phyloP scores from a whole-genome alignment of 2,113 vertebrate species.

The Propithecus coquereli region DNA sequence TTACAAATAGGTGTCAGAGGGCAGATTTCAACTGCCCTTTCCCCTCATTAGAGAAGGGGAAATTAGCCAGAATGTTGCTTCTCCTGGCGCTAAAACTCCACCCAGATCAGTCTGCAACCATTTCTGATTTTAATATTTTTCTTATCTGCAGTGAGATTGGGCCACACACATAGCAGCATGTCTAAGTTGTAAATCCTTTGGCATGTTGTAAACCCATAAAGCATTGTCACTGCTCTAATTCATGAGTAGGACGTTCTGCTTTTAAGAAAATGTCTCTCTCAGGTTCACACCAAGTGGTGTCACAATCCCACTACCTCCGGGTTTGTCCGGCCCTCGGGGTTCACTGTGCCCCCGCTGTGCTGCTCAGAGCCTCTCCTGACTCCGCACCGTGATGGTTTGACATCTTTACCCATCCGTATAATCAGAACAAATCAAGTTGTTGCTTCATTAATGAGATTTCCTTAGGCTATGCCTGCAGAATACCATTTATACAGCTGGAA shows the following conservation, averaged over 20 bases:
- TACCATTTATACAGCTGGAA: not conserved
- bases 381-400: not conserved
- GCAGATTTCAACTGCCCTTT: not conserved
- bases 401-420: not conserved
- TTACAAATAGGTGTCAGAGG: slow-evolving; percentile 28
- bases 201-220: not conserved
- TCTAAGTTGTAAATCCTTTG: slow-evolving; percentile 17
- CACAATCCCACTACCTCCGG: fast-evolving
- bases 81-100: not conserved
- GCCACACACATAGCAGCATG: not conserved
- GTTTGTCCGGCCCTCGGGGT: not conserved
- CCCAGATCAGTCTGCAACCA: not conserved
- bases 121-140: slow-evolving; percentile 41
- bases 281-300: not conserved
- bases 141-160: not conserved
- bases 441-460: not conserved
- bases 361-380: not conserved
- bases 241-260: not conserved
- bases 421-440: not conserved
- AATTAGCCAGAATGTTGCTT: not conserved
- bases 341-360: not conserved
- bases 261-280: not conserved
- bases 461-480: not conserved
- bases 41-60: not conserved
- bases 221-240: not conserved